A percentile compares a stretch with the other conserved stretches of the same genome.
Conservation (phyloP, 2,113 vertebrate species). For the Carassius auratus region DNA sequence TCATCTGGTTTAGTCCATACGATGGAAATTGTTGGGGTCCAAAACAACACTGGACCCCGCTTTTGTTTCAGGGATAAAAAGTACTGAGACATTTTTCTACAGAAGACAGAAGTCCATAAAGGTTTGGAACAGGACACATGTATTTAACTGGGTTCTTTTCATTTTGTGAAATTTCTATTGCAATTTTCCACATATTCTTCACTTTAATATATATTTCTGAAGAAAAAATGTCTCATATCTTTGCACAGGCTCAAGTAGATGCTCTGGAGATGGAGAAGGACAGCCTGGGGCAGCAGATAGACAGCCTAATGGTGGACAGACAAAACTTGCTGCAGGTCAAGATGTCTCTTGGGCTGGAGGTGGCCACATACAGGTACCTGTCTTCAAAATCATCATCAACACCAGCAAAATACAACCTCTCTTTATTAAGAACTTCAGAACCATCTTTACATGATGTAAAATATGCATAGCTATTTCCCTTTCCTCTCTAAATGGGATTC, state of each 20-base stretch:
- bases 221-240: conserved; percentile 51
- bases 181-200: background rate
- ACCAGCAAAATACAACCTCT: background rate
- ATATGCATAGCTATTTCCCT: background rate
- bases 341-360: conserved; percentile 74
- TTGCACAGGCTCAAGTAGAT: conserved; percentile 69
- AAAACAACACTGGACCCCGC: background rate
- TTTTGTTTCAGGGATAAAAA: background rate
- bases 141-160: background rate
- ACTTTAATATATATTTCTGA: background rate
- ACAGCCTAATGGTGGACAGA: conserved; percentile 66
- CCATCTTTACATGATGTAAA: background rate
- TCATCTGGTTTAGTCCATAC: background rate
- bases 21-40: background rate
- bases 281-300: conserved; percentile 65
- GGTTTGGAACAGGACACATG: background rate
- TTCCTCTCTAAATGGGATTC: background rate
- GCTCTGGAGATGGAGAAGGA: conserved; percentile 68
- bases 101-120: background rate
- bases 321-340: conserved; percentile 68
- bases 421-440: background rate
- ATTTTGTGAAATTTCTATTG: background rate
- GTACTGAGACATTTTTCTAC: background rate
- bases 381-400: background rate
- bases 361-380: conserved; percentile 77